Base-by-base conservation (phyloP, 2,797 vertebrate genomes). In the Pseudochromis fuscus region DNA sequence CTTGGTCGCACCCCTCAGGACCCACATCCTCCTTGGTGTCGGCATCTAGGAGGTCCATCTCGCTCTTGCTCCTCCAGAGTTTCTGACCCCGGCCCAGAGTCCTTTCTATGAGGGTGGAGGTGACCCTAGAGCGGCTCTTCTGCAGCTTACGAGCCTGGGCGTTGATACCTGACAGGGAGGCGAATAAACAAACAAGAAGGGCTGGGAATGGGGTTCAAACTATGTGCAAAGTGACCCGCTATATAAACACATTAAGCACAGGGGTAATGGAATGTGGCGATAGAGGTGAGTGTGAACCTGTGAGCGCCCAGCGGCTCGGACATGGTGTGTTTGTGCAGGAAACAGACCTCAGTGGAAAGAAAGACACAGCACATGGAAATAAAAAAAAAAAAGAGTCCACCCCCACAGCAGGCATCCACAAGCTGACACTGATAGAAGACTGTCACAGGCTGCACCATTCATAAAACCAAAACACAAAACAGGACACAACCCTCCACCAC, bases 71-170 rank as follows among this genome's bases (percentile, higher is more conserved):
- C 79, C 93, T 88, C 89, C 92, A 93, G 56, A 95, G 84, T 30
- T 76, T 84, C 44, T 81, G 82, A 49, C 63, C 49, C 52, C 69
- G 85, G 2, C 67, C 79, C 15, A 25, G 18, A 0, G 77, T 81
- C 69, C 61, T 82, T 31, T 92, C 83, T 1, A 91, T 52, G 35
- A 93, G 84, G 23, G 92, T 87, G 15, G 95, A 95, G 69, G 89
- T 90, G 28, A 94, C 94, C 45, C 95, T 86, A 13, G 94, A 94
- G 68, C 95, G 92, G 40, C 93, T 94, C 87, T 95, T 95, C 88
- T 95, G 95, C 67, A 95, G 88, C 63, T 93, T 94, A 1, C 95
- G 93, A 23, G 95, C 95, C 89, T 95, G 95, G 23, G 94, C 95
- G 3, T 95, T 95, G 72, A 95, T 94, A n/a, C 95, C 95, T 95